Evolutionary conservation across 2,888 invertebrate genomes (phyloP), one percentile per base, ranked within the genome.

Genomic region (Stomorhina lunata): DNA sequence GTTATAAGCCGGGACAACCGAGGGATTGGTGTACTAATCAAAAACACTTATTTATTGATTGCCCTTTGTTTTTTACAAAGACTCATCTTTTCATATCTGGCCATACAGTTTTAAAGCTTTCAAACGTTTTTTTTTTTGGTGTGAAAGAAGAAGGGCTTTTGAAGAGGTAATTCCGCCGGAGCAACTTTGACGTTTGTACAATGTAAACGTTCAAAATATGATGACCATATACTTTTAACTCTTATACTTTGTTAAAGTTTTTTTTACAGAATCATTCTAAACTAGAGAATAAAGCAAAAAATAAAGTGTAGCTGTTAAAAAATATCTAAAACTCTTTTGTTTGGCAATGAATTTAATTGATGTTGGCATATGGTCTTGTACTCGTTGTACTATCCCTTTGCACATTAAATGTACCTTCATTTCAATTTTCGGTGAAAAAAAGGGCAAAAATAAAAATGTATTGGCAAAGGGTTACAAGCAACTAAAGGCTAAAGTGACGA

Each of bases 301-400:
- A n/a, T n/a, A n/a, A n/a, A n/a, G n/a, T n/a, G n/a, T n/a, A 48
- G 0, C 15, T 69, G 22, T 17, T 12, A 25, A 15, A 65, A 87
- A 86, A 85, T 86, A 87, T 86, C 86, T 84, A 86, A 71, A 34
- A 86, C 85, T 86, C 86, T 86, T 87, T 87, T 87, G 87, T 87
- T 87, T 87, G 86, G 86, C 87, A 87, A 87, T 87, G 87, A 87
- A 87, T 87, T 87, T 87, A 87, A 87, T 87, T 87, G 88, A 86
- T 87, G 87, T 86, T 87, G 87, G 87, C 87, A 87, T 86, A 73
- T 73, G 78, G 32, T 57, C 63, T 78, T 78, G 43, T 69, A 34
- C 63, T 68, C 59, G 34, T 71, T 27, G 63, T 61, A 53, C 25
- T 69, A 55, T 65, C 34, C 12, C 63, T 73, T 73, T 73, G 63